Percentiles rank a stretch among this genome's conserved stretches.
Conservation (phyloP, 2,797 vertebrate genomes). For the Lerista edwardsae region DNA sequence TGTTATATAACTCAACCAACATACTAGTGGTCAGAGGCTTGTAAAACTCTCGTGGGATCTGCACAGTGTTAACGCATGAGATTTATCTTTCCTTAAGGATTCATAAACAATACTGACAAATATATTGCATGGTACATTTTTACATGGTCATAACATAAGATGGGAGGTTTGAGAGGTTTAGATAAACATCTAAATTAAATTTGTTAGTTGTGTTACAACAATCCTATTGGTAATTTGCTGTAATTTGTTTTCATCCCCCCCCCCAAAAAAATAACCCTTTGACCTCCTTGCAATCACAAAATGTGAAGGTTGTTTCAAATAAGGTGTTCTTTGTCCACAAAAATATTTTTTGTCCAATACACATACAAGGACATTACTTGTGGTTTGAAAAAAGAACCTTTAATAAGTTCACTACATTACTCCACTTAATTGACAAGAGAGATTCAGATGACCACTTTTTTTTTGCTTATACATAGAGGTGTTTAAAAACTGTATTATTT, state of each 20-base stretch:
- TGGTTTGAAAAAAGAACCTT: conserved; percentile 3
- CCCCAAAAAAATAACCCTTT: conserved; percentile 24
- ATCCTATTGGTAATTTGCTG: conserved; percentile 32
- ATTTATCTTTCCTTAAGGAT: conserved; percentile 51
- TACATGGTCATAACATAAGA: conserved; percentile 35
- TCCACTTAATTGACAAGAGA: background rate
- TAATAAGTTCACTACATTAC: background rate
- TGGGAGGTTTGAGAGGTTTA: conserved; percentile 58
- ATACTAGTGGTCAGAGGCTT: conserved; percentile 42
- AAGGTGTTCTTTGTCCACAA: conserved; percentile 40
- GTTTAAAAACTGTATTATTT: too few relatives aligned
- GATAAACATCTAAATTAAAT: conserved; percentile 57
- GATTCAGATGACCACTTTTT: background rate
- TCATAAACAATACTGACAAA: conserved; percentile 57
- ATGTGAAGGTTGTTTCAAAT: conserved; percentile 30
- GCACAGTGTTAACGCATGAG: conserved; percentile 10
- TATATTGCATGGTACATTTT: conserved; percentile 50
- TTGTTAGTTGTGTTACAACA: conserved; percentile 26
- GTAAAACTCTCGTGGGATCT: conserved; percentile 41
- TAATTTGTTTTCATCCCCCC: conserved; percentile 56
- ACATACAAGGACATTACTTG: background rate
- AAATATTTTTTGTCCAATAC: rapidly evolving
- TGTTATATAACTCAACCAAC: conserved; percentile 41
- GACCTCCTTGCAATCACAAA: background rate
- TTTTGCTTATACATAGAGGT: too few relatives aligned